Evolutionary conservation across 2,888 invertebrate genomes (phyloP).

Genomic region (Drosophila leonis): DNA sequence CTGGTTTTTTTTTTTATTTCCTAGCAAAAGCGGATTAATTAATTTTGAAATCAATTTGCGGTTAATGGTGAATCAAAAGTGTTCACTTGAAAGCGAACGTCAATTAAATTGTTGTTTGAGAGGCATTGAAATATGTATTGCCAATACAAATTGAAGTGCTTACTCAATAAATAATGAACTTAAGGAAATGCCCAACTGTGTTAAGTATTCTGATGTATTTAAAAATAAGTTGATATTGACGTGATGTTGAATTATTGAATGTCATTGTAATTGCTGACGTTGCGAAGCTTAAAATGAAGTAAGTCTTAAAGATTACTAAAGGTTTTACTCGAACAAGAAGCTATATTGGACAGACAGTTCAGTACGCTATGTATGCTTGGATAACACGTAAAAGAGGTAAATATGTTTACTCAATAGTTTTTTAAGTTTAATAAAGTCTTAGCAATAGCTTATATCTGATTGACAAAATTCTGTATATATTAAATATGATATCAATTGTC

Average conservation of each 20-base stretch:
- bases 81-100: constrained; percentile 3
- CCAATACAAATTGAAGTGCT: constrained; percentile 7
- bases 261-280: neutral
- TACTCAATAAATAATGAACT: constrained; percentile 1
- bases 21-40: constrained; percentile 15
- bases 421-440: too few species aligned
- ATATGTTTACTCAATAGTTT: too few species aligned
- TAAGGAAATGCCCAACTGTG: neutral
- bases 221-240: neutral
- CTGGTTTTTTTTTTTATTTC: neutral
- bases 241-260: neutral
- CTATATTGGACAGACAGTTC: too few species aligned
- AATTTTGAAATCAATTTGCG: constrained; percentile 25
- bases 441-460: too few species aligned
- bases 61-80: constrained; percentile 7
- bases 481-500: neutral
- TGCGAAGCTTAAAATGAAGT: neutral
- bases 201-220: neutral
- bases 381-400: too few species aligned
- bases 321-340: neutral
- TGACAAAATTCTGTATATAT: neutral
- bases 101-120: neutral
- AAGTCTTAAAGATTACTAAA: neutral
- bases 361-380: too few species aligned
- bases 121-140: neutral